These are phyloP conservation scores for Alethe diademata DNA, from an alignment of 2,113 vertebrate species.

Conservation along the genomic window DNA sequence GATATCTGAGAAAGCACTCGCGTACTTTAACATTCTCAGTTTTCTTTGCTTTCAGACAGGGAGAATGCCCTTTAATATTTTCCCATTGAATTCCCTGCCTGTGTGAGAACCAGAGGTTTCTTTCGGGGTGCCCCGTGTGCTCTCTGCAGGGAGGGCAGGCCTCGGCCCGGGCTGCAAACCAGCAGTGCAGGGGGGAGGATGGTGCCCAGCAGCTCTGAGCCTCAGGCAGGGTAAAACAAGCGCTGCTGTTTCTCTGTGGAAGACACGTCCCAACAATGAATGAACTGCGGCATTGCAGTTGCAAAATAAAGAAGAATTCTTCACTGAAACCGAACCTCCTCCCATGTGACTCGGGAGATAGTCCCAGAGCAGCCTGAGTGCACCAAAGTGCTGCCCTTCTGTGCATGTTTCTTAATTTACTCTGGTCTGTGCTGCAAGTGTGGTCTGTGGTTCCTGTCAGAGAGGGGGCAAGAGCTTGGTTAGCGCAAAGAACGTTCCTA, in stretches of 20 bases:
- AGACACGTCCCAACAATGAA: not conserved
- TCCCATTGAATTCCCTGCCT: not conserved
- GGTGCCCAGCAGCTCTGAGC: not conserved
- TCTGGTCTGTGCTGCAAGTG: conserved; percentile 13
- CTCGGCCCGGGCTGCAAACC: not conserved
- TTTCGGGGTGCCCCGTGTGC: not conserved
- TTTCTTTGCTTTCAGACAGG: not conserved
- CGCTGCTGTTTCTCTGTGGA: not conserved
- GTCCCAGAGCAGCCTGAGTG: not conserved
- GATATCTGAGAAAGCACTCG: not conserved
- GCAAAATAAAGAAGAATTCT: not conserved
- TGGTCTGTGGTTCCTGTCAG: conserved; percentile 53
- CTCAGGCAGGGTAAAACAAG: not conserved
- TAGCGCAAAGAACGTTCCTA: conserved; percentile 23
- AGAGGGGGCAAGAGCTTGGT: conserved; percentile 46
- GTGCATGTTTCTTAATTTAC: conserved; percentile 61
- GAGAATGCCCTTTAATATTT: not conserved
- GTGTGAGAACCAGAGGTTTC: not conserved
- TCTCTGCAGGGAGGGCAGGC: not conserved
- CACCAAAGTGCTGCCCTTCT: not conserved
- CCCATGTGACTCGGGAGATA: not conserved
- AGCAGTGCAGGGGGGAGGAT: not conserved
- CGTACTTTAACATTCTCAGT: not conserved
- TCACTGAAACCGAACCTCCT: conserved; percentile 26
- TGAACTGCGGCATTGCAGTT: not conserved